Evolutionary conservation across 2,888 invertebrate species (phyloP), one percentile per base, ranked within the genome.

Genomic region (Chrysina gloriosa): DNA sequence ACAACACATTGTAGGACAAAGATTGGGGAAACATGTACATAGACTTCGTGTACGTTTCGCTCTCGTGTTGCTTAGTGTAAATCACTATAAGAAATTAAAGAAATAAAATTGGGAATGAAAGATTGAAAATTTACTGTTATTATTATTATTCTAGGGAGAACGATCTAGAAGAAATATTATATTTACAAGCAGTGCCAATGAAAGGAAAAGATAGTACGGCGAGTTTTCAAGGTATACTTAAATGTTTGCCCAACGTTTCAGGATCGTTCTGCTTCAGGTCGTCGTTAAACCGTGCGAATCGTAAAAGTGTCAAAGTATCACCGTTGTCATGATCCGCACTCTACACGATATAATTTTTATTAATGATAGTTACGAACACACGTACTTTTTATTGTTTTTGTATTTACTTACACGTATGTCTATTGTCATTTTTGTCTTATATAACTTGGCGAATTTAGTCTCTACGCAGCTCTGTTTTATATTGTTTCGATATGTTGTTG

Each of bases 111-210:
- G 9, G 16, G 19, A 2, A 14, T 14, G 3, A 47, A 21, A 42
- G 14, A 21, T 27, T 16, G 14, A 14, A 19, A n/a, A 52, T 39
- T 54, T 39, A 56, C 31, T 23, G 2, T 63, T 56, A n/a, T n/a
- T n/a, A 31, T 68, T 65, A 27, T 69, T 58, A 58, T 79, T 79
- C 11, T 84, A 92, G 91, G 76, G 92, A 92, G 80, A 88, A 88
- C 45, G 92, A 92, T 79, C 82, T 92, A 52, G 92, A 92, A 76
- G 92, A 92, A 79, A 88, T 92, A 25, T 81, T 92, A 11, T 86
- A 90, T 7, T 75, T 81, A 63, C 83, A 83, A 72, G 45, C 69
- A 19, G 66, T 69, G 63, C 66, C 69, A 63, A 65, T 52, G 23
- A 63, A 66, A 47, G 66, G 66, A 27, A 69, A 54, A 27, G 66